These are phyloP conservation scores for Diplogasteroides magnus DNA, from an alignment of 1,140 invertebrate genomes.

Conservation along the genomic window DNA sequence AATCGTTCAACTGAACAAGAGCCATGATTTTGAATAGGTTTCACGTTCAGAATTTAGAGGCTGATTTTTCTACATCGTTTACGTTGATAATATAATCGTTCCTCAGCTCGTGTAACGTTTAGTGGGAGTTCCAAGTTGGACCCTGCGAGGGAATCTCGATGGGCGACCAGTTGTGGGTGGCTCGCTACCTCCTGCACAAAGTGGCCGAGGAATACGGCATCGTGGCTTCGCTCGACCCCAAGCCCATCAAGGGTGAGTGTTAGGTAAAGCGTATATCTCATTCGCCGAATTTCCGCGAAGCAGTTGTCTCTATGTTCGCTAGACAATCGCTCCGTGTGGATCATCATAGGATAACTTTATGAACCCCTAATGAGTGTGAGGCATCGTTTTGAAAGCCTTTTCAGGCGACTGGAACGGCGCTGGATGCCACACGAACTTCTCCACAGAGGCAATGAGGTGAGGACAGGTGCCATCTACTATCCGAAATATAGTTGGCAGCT, in stretches of 20 bases:
- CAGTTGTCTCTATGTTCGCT: too few species aligned
- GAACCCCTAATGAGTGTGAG: too few species aligned
- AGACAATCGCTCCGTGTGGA: too few species aligned
- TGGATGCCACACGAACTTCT: conserved; percentile 81
- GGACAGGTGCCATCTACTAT: conserved; percentile 51
- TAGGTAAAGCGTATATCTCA: too few species aligned
- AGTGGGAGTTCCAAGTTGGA: conserved; percentile 61
- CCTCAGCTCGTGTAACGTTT: too few species aligned
- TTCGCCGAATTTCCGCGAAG: too few species aligned
- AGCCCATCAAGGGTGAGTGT: conserved; percentile 64
- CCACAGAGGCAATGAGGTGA: conserved; percentile 77
- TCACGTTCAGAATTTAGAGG: background rate
- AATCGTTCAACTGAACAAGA: too few species aligned
- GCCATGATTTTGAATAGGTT: background rate
- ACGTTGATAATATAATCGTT: background rate
- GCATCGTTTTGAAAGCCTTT: too few species aligned
- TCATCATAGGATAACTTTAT: too few species aligned
- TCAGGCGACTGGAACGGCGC: conserved; percentile 77
- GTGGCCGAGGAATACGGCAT: conserved; percentile 84
- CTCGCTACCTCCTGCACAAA: conserved; percentile 73
- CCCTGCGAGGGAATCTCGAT: conserved; percentile 71
- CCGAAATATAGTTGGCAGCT: conserved; percentile 66
- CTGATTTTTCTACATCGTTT: background rate
- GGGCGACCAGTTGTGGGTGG: conserved; percentile 82
- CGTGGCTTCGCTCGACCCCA: conserved; percentile 76